These are phyloP conservation scores for Clivina fossor DNA, from an alignment of 2,888 invertebrate genomes.

Conservation along the genomic window DNA sequence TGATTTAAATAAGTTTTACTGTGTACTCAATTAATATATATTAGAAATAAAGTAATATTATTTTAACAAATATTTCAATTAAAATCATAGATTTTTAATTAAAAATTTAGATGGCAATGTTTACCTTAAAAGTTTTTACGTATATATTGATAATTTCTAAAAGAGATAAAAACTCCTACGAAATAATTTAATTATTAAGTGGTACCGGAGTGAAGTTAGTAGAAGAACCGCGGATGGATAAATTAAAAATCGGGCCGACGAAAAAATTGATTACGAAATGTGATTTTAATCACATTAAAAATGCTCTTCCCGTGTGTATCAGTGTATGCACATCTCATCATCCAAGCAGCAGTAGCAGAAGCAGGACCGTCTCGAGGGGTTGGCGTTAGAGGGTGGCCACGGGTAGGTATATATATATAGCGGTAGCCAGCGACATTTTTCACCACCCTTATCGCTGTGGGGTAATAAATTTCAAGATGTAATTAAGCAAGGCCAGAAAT, in stretches of 20 bases:
- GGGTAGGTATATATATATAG: too few relatives aligned
- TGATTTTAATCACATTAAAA: constrained; percentile 34
- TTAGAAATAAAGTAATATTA: too few relatives aligned
- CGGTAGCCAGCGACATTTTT: constrained; percentile 30
- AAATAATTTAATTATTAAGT: constrained; percentile 3
- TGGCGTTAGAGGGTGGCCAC: constrained; percentile 7
- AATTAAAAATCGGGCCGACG: constrained; percentile 20
- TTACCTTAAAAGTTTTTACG: too few relatives aligned
- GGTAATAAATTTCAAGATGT: constrained; percentile 32
- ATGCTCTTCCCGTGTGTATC: constrained; percentile 25
- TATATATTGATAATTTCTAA: too few relatives aligned
- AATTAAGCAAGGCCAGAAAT: constrained; percentile 38
- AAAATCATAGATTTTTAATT: too few relatives aligned
- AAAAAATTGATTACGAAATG: constrained; percentile 30
- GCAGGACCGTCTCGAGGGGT: constrained; percentile 5
- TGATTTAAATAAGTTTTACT: too few relatives aligned
- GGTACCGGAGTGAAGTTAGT: too few relatives aligned
- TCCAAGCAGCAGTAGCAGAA: not conserved
- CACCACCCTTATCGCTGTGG: constrained; percentile 32
- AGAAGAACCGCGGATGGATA: constrained; percentile 11
- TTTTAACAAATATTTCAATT: too few relatives aligned
- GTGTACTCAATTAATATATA: too few relatives aligned
- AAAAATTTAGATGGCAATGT: too few relatives aligned
- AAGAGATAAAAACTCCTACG: too few relatives aligned
- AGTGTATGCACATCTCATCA: constrained; percentile 27